These are phyloP conservation scores for Nomada hirtipes DNA, from an alignment of 2,888 invertebrate species.

Conservation along the genomic window DNA sequence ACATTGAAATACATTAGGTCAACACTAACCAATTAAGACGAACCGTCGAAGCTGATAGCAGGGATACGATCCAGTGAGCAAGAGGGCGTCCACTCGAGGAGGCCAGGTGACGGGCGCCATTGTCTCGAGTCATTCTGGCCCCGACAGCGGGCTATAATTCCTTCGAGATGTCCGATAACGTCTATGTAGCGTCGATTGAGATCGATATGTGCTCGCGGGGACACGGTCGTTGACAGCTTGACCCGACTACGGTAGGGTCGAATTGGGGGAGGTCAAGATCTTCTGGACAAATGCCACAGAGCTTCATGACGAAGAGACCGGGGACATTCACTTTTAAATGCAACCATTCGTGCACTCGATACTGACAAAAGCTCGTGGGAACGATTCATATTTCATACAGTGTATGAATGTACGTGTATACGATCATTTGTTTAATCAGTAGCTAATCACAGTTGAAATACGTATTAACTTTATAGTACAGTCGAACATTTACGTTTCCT, in stretches of 20 bases:
- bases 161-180: constrained; percentile 70
- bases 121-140: constrained; percentile 74
- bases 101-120: constrained; percentile 71
- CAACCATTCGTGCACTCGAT: neutral
- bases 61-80: constrained; percentile 66
- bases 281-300: constrained; percentile 73
- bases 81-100: constrained; percentile 44
- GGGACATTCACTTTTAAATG: constrained; percentile 49
- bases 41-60: constrained; percentile 59
- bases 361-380: constrained; percentile 9
- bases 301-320: constrained; percentile 57
- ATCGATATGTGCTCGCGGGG: constrained; percentile 68
- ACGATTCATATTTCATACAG: neutral
- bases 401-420: neutral
- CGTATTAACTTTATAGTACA: too few relatives aligned
- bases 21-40: constrained; percentile 74
- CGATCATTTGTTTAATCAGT: neutral
- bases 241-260: constrained; percentile 62
- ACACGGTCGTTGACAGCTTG: constrained; percentile 70
- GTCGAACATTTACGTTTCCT: too few relatives aligned
- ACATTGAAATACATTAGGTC: constrained; percentile 70
- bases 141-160: constrained; percentile 73
- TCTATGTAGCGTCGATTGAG: constrained; percentile 71
- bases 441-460: too few relatives aligned
- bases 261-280: constrained; percentile 78